These are phyloP conservation scores for Drosophila neonasuta DNA, from an alignment of 2,888 invertebrate genomes.

Conservation along the genomic window DNA sequence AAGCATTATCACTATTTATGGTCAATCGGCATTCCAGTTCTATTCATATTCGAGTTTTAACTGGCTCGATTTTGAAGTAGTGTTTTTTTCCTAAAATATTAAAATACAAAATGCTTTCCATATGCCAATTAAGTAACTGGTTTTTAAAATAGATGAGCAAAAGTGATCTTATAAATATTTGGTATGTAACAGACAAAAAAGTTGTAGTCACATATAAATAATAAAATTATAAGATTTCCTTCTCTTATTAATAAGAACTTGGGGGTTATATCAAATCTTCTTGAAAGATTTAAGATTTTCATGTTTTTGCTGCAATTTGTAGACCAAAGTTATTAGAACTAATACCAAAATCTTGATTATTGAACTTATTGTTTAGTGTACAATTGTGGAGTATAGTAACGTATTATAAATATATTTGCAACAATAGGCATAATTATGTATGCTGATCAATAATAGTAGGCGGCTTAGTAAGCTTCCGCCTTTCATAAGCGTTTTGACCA, in stretches of 20 bases:
- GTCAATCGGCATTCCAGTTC: neutral
- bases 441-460: neutral
- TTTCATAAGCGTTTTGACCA: neutral
- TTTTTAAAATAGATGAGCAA: neutral
- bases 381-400: no score
- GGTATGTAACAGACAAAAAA: no score
- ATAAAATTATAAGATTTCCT: no score
- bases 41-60: neutral
- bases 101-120: neutral
- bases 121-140: neutral
- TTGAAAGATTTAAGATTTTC: no score
- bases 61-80: neutral
- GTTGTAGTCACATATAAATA: neutral
- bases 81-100: neutral
- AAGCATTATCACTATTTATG: neutral
- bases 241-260: no score
- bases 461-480: neutral
- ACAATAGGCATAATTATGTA: neutral
- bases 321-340: no score
- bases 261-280: no score
- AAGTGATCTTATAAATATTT: neutral
- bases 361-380: neutral
- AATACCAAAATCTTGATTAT: no score
- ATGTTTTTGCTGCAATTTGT: no score
- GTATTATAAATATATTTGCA: neutral